Base-by-base conservation (phyloP, 35 echinoderm and acorn worm genomes). In the Heliocidaris erythrogramma region DNA sequence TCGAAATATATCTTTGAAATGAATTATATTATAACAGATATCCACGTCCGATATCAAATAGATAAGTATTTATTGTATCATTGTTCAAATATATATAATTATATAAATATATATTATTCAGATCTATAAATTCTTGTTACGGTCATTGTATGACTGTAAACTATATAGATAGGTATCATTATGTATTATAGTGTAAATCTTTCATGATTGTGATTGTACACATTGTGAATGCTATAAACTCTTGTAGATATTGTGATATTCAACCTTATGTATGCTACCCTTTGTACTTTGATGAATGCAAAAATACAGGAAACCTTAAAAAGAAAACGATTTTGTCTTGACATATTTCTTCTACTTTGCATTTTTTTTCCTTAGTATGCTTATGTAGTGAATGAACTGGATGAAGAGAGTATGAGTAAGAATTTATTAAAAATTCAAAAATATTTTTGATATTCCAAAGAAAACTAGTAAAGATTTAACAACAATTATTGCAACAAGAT, bases 201-300 rank as follows among this genome's bases (percentile, higher is more conserved):
- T 48, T 89, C 14, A 89, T 89, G 87, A 47, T 32, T 47, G 31
- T 32, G 87, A 48, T 89, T 89, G 87, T 89, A 89, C 31, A 89
- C 87, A 89, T 47, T 89, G 87, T 89, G 87, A 32, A 89, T 89
- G 87, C 47, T 47, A 89, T 89, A 89, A 86, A 88, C 30, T 89
- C 31, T 78, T 89, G 87, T 89, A 89, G 87, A 89, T 89, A 89
- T 47, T 89, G 87, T 89, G 87, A 89, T 89, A 89, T 89, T 89
- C 31, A 31, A 86, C 31, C 27, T 18, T 30, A 89, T 89, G 47
- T 89, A 89, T 14, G 87, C 87, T 89, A 89, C 87, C 87, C 87
- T 89, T 89, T 89, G 87, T 89, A 89, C 87, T 89, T 89, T 89
- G 87, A 89, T 89, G 18, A 89, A 89, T 89, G 87, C 87, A 89